A percentile compares a stretch with the other conserved stretches of the same genome.
phyloP scores from a whole-genome alignment of 2,888 invertebrate genomes.

The Agriotes lineatus region DNA sequence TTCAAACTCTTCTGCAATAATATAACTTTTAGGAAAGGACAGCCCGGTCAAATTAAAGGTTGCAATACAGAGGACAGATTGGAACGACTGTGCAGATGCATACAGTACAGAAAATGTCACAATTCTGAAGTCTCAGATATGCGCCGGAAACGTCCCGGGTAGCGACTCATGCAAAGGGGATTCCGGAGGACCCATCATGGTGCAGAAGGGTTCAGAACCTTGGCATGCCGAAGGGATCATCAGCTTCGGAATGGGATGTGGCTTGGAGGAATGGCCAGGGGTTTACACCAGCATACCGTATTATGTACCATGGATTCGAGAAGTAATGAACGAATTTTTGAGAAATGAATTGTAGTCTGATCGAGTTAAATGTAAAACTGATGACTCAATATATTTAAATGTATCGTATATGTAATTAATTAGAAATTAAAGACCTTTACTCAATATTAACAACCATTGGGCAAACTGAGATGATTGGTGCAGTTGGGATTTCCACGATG shows the following conservation, averaged over 20 bases:
- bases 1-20: too few species aligned
- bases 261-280: conserved; percentile 76
- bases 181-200: conserved; percentile 85
- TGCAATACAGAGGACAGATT: conserved; percentile 70
- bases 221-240: conserved; percentile 77
- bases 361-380: not conserved
- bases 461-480: too few species aligned
- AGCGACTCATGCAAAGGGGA: conserved; percentile 85
- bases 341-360: conserved; percentile 8
- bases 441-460: too few species aligned
- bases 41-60: conserved; percentile 73
- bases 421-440: too few species aligned
- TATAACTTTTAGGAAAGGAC: conserved; percentile 53
- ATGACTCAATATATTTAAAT: not conserved
- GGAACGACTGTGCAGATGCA: conserved; percentile 68
- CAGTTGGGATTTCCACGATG: too few species aligned
- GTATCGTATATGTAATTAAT: not conserved
- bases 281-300: conserved; percentile 75
- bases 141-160: conserved; percentile 78
- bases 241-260: conserved; percentile 78
- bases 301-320: conserved; percentile 74
- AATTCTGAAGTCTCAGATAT: conserved; percentile 73
- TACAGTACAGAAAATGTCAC: conserved; percentile 68
- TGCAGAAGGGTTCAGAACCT: conserved; percentile 57
- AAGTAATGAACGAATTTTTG: conserved; percentile 14